Conservation (phyloP, 2,888 invertebrate species). For the Hymenopus coronatus region DNA sequence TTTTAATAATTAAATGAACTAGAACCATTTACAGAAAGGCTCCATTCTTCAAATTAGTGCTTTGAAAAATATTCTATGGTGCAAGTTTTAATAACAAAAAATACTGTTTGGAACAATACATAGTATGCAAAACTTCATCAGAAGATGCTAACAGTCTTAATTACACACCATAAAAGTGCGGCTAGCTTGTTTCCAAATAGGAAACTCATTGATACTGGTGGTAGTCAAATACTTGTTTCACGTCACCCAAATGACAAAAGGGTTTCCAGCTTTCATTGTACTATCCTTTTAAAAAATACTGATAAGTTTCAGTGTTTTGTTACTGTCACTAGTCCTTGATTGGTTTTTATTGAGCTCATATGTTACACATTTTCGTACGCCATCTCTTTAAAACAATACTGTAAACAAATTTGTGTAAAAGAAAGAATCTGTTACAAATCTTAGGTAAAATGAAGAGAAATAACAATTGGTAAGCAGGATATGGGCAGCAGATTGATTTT, state of each 20-base stretch:
- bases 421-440: background rate
- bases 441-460: background rate
- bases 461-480: slow-evolving; percentile 3
- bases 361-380: background rate
- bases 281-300: background rate
- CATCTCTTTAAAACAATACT: background rate
- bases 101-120: background rate
- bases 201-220: background rate
- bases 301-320: background rate
- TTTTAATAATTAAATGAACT: background rate
- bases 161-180: background rate
- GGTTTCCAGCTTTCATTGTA: background rate
- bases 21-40: background rate
- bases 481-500: slow-evolving; percentile 23
- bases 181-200: background rate
- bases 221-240: background rate
- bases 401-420: background rate
- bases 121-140: background rate
- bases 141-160: background rate
- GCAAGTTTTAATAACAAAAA: background rate
- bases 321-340: background rate
- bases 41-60: background rate
- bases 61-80: background rate
- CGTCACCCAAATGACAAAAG: background rate
- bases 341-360: background rate